Evolutionary conservation across 2,888 invertebrate genomes (phyloP).

Genomic region (Panzeria rudis): DNA sequence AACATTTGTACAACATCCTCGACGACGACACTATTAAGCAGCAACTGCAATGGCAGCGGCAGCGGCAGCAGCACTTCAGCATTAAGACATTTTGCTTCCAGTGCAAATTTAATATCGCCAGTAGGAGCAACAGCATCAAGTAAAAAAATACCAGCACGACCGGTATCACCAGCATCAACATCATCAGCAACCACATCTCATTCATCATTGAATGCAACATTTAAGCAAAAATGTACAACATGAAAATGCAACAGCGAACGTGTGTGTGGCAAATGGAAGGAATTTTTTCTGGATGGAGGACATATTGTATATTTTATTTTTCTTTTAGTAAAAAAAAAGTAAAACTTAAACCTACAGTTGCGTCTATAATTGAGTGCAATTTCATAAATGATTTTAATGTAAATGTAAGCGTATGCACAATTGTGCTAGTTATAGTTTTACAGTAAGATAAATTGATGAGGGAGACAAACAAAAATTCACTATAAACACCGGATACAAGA

Average conservation of each 20-base stretch:
- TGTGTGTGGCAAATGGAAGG: slow-evolving; percentile 48
- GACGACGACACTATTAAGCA: slow-evolving; percentile 48
- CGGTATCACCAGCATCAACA: slow-evolving; percentile 52
- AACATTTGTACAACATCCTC: slow-evolving; percentile 79
- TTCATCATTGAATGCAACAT: slow-evolving; percentile 79
- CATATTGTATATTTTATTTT: slow-evolving; percentile 20
- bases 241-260: slow-evolving; percentile 62
- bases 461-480: slow-evolving; percentile 24
- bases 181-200: slow-evolving; percentile 73
- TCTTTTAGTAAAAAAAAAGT: slow-evolving; percentile 6
- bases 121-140: slow-evolving; percentile 62
- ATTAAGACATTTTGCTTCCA: slow-evolving; percentile 45
- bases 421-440: slow-evolving; percentile 44
- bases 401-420: slow-evolving; percentile 9
- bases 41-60: slow-evolving; percentile 64
- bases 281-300: background rate
- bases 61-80: slow-evolving; percentile 34
- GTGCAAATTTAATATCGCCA: slow-evolving; percentile 70
- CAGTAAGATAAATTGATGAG: slow-evolving; percentile 39
- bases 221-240: slow-evolving; percentile 82
- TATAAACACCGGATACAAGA: slow-evolving; percentile 77
- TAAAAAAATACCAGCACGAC: slow-evolving; percentile 53
- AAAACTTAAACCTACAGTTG: slow-evolving; percentile 5
- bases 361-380: background rate
- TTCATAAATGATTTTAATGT: background rate